Percentiles rank a stretch among this genome's conserved stretches.
These are phyloP conservation scores for Myotis daubentonii DNA, from an alignment of 2,797 vertebrate species.

Conservation along the genomic window DNA sequence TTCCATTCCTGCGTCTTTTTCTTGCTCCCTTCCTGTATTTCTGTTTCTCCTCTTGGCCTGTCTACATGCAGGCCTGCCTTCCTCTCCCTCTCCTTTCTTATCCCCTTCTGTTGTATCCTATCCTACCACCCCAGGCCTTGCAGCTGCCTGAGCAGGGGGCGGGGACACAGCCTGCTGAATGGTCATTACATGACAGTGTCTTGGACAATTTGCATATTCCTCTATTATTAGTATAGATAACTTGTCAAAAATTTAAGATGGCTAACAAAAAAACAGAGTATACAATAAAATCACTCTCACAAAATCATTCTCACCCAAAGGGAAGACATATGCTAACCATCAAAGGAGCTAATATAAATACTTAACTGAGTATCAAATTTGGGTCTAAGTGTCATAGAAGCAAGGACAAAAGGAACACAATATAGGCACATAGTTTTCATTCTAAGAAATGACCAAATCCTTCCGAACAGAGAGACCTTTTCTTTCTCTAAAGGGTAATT, in stretches of 20 bases:
- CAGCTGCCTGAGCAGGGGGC: no score
- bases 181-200: no score
- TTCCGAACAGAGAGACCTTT: background rate
- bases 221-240: background rate
- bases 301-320: background rate
- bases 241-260: background rate
- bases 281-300: background rate
- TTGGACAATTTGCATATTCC: no score
- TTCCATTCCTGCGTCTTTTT: no score
- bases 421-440: background rate
- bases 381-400: background rate
- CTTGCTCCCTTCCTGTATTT: no score
- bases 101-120: no score
- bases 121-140: no score
- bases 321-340: background rate
- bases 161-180: no score
- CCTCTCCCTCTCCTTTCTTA: no score
- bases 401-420: background rate
- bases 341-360: background rate
- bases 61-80: no score
- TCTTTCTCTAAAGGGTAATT: conserved; percentile 6
- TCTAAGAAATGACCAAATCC: background rate
- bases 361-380: background rate
- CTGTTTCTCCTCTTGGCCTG: no score
- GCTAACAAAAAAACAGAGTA: background rate